These are phyloP conservation scores for Phortica magna DNA, from an alignment of 2,888 invertebrate genomes.

Conservation along the genomic window DNA sequence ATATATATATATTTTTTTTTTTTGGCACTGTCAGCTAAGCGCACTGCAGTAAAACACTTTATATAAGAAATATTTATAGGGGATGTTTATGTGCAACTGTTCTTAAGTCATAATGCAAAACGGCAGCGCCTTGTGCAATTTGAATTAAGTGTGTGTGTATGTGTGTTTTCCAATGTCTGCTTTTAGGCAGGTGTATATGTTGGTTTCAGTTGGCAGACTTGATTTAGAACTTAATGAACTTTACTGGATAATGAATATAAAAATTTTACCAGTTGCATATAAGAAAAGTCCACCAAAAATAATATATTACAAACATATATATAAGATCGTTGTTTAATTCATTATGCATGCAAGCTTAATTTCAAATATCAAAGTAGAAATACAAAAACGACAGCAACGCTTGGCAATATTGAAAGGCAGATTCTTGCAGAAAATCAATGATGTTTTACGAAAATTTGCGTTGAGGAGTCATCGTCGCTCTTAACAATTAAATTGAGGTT, in stretches of 20 bases:
- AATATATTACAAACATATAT: background rate
- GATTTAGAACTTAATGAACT: conserved; percentile 13
- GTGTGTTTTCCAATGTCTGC: conserved; percentile 6
- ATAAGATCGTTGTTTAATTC: background rate
- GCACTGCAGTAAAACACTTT: background rate
- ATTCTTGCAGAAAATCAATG: conserved; percentile 33
- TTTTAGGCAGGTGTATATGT: conserved; percentile 1
- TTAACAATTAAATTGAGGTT: too few species aligned
- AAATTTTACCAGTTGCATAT: background rate
- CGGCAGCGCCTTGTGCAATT: conserved; percentile 2
- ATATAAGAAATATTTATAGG: conserved; percentile 5
- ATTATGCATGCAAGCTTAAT: background rate
- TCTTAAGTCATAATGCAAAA: conserved; percentile 14
- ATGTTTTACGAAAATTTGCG: background rate
- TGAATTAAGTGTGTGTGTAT: conserved; percentile 14
- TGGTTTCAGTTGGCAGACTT: background rate
- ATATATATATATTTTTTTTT: background rate
- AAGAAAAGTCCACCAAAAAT: background rate
- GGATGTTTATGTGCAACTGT: conserved; percentile 30
- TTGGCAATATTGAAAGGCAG: background rate
- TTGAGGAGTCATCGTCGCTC: too few species aligned
- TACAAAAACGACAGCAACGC: background rate
- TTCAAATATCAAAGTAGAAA: background rate
- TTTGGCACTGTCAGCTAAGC: background rate
- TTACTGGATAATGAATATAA: background rate